Evolutionary conservation across 1,140 invertebrate genomes (phyloP).

Genomic region (Hetaerina americana): DNA sequence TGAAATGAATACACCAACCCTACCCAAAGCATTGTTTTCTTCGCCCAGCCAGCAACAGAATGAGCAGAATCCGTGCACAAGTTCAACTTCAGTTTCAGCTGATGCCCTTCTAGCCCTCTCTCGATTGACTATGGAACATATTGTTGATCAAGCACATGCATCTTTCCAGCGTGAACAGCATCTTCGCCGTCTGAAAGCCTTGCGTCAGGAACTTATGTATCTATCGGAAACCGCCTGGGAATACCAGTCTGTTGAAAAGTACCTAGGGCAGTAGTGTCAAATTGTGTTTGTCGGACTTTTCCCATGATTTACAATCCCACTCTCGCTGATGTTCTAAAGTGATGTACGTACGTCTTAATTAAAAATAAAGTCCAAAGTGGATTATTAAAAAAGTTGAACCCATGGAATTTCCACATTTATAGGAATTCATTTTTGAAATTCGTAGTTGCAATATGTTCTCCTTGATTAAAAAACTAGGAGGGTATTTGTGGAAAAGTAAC

Average conservation of each 20-base stretch:
- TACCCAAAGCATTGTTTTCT: background rate
- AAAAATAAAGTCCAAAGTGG: too few relatives aligned
- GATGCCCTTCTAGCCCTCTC: background rate
- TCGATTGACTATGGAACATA: background rate
- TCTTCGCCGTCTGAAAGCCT: background rate
- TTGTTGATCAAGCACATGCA: background rate
- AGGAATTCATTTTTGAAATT: background rate
- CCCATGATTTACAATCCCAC: too few relatives aligned
- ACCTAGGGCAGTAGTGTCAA: background rate
- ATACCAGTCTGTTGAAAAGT: background rate
- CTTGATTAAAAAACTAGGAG: background rate
- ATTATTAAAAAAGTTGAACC: too few relatives aligned
- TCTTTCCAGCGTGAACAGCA: background rate
- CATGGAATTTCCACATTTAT: too few relatives aligned
- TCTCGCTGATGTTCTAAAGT: too few relatives aligned
- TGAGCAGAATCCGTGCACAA: background rate
- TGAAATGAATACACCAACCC: background rate
- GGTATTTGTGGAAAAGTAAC: background rate
- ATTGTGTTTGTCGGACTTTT: too few relatives aligned
- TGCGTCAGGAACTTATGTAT: background rate
- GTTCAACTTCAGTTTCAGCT: background rate
- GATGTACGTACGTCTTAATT: too few relatives aligned
- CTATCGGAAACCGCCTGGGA: background rate
- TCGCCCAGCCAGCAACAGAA: background rate
- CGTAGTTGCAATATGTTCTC: constrained; percentile 1